Conservation (phyloP, 2,113 vertebrate species). For the Paedocypris sp. region DNA sequence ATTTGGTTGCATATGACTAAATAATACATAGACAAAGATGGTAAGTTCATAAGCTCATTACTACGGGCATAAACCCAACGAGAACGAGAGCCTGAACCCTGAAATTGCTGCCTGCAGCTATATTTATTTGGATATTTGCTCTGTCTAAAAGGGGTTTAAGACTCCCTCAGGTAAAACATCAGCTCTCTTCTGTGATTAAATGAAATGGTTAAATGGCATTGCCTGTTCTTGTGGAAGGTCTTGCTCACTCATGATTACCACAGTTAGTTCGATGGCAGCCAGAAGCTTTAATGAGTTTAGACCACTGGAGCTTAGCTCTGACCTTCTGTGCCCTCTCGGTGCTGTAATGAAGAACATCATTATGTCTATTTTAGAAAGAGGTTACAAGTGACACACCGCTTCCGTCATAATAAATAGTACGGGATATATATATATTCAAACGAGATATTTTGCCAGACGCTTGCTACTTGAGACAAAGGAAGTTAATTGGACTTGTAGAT, state of each 20-base stretch:
- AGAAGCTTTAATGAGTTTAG: not conserved
- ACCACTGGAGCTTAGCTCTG: slow-evolving; percentile 1
- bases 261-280: not conserved
- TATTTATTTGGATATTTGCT: not conserved
- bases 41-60: too few relatives aligned
- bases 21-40: too few relatives aligned
- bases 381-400: not conserved
- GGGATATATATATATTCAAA: too few relatives aligned
- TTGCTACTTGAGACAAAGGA: too few relatives aligned
- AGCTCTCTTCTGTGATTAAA: not conserved
- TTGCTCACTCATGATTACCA: not conserved
- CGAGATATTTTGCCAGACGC: too few relatives aligned
- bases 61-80: too few relatives aligned
- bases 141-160: not conserved
- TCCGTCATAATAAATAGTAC: not conserved
- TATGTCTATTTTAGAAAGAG: not conserved
- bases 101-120: too few relatives aligned
- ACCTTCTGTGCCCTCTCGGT: not conserved
- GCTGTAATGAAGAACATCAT: not conserved
- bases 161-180: not conserved
- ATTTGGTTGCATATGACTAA: too few relatives aligned
- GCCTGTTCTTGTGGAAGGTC: not conserved
- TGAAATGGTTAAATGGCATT: slow-evolving; percentile 1
- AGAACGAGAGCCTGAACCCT: too few relatives aligned
- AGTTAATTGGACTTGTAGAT: too few relatives aligned